phyloP scores from a whole-genome alignment of 1,140 invertebrate genomes.

The Drosophila dunni region DNA sequence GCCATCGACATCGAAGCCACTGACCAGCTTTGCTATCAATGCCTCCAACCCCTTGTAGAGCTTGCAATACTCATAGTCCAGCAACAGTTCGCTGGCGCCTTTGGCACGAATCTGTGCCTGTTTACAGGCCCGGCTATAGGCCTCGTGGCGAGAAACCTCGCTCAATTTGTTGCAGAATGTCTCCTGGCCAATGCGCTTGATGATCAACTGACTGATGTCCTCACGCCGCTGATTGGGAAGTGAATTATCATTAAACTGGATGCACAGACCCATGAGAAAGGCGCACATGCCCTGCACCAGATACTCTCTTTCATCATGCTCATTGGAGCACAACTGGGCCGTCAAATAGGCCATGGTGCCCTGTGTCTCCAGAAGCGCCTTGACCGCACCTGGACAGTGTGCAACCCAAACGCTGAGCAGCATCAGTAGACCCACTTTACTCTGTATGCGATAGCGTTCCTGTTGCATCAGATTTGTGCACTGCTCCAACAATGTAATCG shows the following conservation, averaged over 20 bases:
- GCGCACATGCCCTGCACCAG: slow-evolving; percentile 96
- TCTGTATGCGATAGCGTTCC: slow-evolving; percentile 92
- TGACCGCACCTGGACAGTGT: slow-evolving; percentile 93
- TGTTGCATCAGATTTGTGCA: slow-evolving; percentile 94
- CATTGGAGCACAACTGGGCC: slow-evolving; percentile 90
- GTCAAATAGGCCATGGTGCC: slow-evolving; percentile 94
- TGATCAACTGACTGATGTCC: slow-evolving; percentile 92
- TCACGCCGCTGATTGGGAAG: slow-evolving; percentile 92
- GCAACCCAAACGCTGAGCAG: slow-evolving; percentile 95
- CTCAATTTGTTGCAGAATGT: slow-evolving; percentile 94
- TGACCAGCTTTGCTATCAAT: slow-evolving; percentile 75
- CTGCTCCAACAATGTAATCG: slow-evolving; percentile 95
- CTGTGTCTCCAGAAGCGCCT: slow-evolving; percentile 93
- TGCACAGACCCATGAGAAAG: slow-evolving; percentile 96
- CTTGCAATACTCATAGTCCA: slow-evolving; percentile 98
- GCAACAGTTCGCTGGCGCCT: slow-evolving; percentile 91
- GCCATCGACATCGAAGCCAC: slow-evolving; percentile 77
- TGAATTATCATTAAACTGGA: slow-evolving; percentile 96
- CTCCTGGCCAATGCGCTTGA: slow-evolving; percentile 96
- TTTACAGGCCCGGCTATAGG: slow-evolving; percentile 95
- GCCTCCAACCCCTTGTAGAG: slow-evolving; percentile 92
- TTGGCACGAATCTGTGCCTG: slow-evolving; percentile 94
- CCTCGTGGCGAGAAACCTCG: slow-evolving; percentile 94
- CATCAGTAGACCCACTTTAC: slow-evolving; percentile 96
- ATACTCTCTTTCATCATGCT: slow-evolving; percentile 94